phyloP scores from a whole-genome alignment of 2,888 invertebrate species.

The Periphyllus acericola region DNA sequence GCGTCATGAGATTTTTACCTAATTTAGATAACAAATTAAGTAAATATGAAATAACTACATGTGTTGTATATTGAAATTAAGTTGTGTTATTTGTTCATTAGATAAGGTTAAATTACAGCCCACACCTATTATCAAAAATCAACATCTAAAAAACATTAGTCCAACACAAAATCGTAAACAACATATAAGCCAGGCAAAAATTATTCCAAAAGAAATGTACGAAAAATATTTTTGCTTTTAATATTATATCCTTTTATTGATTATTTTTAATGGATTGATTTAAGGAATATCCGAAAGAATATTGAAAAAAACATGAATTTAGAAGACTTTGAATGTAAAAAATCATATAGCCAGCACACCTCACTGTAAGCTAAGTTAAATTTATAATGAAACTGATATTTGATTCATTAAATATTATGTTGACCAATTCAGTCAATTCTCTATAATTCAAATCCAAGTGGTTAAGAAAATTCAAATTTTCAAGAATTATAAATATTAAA shows the following conservation, averaged over 20 bases:
- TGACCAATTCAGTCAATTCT: too few species aligned
- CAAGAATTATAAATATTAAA: too few species aligned
- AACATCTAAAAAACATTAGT: not conserved
- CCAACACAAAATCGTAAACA: not conserved
- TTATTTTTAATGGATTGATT: not conserved
- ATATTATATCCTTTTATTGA: not conserved
- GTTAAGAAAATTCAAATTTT: too few species aligned
- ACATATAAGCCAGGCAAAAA: not conserved
- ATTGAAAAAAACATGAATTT: not conserved
- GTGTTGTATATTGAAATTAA: not conserved
- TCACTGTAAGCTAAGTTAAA: not conserved
- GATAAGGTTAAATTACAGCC: constrained; percentile 38
- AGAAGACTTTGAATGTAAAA: constrained; percentile 14
- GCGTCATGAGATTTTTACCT: constrained; percentile 56
- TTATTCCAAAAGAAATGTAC: constrained; percentile 22
- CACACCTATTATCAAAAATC: not conserved
- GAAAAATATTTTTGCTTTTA: not conserved
- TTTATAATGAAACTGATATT: too few species aligned
- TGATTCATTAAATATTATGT: too few species aligned
- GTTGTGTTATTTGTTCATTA: constrained; percentile 1
- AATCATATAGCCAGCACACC: not conserved
- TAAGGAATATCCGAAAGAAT: not conserved
- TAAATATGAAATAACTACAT: constrained; percentile 14
- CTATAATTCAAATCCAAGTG: too few species aligned
- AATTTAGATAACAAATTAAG: constrained; percentile 33